Evolutionary conservation across 2,888 invertebrate genomes (phyloP).

Genomic region (Cephus rjabovi): DNA sequence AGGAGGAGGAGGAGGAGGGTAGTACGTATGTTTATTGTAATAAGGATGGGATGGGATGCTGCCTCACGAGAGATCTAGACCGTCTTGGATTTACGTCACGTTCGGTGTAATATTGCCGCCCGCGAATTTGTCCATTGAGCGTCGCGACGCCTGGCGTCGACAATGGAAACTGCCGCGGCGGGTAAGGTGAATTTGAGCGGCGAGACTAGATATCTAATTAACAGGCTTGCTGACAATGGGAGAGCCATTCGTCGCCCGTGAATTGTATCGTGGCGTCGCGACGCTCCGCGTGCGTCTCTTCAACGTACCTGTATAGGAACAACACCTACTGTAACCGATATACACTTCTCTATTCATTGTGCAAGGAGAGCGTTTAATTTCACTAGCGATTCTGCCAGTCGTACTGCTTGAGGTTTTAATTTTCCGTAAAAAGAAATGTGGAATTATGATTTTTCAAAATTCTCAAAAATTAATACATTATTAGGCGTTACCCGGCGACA

Average conservation of each 20-base stretch:
- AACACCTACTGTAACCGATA: background rate
- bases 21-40: background rate
- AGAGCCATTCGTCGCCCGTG: constrained; percentile 58
- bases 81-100: constrained; percentile 50
- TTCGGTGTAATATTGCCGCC: constrained; percentile 47
- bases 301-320: background rate
- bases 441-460: background rate
- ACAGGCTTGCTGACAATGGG: constrained; percentile 61
- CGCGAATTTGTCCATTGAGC: constrained; percentile 41
- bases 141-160: constrained; percentile 17
- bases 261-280: constrained; percentile 52
- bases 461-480: background rate
- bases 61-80: background rate
- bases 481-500: background rate
- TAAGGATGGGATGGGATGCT: constrained; percentile 1
- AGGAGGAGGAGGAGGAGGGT: background rate
- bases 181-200: constrained; percentile 61
- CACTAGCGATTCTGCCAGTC: background rate
- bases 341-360: background rate
- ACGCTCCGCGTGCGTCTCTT: constrained; percentile 16
- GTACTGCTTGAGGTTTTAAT: background rate
- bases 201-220: constrained; percentile 65
- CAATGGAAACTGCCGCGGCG: constrained; percentile 38
- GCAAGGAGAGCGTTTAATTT: background rate
- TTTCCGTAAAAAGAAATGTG: background rate